Conservation (phyloP, 2,797 vertebrate species). For the Neosilurus hyrtlii region DNA sequence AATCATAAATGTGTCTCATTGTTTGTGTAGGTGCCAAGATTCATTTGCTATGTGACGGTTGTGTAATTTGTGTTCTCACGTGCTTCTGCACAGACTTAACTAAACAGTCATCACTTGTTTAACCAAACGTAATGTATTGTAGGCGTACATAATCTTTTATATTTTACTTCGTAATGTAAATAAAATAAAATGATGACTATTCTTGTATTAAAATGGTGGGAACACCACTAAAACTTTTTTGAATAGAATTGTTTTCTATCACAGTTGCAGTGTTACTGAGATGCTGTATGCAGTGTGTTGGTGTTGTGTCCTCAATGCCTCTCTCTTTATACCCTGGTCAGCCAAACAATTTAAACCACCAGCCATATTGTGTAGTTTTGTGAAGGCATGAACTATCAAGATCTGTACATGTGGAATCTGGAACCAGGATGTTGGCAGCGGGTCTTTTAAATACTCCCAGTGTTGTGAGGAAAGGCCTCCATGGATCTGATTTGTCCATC, state of each 20-base stretch:
- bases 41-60: constrained; percentile 40
- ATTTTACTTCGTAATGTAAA: constrained; percentile 68
- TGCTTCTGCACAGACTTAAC: constrained; percentile 23
- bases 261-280: background rate
- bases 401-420: too few relatives aligned
- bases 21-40: background rate
- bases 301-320: background rate
- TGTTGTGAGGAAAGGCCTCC: too few relatives aligned
- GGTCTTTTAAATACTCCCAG: too few relatives aligned
- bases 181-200: constrained; percentile 75
- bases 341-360: too few relatives aligned
- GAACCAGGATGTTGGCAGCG: too few relatives aligned
- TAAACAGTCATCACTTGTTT: constrained; percentile 46
- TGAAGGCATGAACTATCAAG: too few relatives aligned
- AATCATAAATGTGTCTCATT: background rate
- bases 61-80: constrained; percentile 20
- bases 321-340: too few relatives aligned
- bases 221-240: constrained; percentile 27
- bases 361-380: too few relatives aligned
- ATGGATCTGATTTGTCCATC: too few relatives aligned
- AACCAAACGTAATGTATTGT: constrained; percentile 62
- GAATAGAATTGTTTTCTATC: too few relatives aligned
- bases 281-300: background rate
- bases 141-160: constrained; percentile 61
- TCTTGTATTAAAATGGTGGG: constrained; percentile 77